Base-by-base conservation (phyloP, 2,888 invertebrate species). In the Micoletzkya japonica region DNA sequence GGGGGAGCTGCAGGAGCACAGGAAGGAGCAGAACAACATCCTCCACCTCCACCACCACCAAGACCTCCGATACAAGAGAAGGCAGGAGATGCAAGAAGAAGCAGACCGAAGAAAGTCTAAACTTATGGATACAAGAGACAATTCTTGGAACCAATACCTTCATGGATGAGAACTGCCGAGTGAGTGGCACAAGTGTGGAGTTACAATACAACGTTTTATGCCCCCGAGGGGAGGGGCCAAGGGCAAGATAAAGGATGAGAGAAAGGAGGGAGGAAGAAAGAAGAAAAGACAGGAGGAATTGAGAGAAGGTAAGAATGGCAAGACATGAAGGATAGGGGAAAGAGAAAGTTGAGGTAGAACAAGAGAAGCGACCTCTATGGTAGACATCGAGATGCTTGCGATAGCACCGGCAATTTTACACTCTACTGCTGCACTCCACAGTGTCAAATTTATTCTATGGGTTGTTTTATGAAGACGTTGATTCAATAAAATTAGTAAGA, bases 21-120 rank as follows among this genome's bases (percentile, higher is more conserved):
- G 4, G 44, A 28, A 26, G 61, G 49, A 4, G 61, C 7, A 30
- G 44, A 14, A 49, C 61, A 61, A n/a, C 61, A 60, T 36, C 36
- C 58, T 39, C 57, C 57, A 28, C 57, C 32, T 30, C 59, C 49
- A 30, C 59, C 49, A 30, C 61, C 49, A 30, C 44, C 39, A 44
- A 49, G 49, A 24, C 61, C 61, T 44, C 61, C 61, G 30, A 61
- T 61, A 24, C 61, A 61, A 30, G 49, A 39, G 17, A 61, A 26
- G n/a, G 61, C 39, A 6, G 61, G 49, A 1, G 61, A 44, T 2
- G 61, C 39, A 1, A 61, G 61, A 61, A 61, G 61, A 30, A 61
- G 49, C 28, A 61, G 32, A 30, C 61, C 61, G 30, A 61, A 28
- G 6, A 61, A 30, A 24, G 28, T 30, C 61, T 61, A 30, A 61